Base-by-base conservation (phyloP, 1,140 invertebrate genomes). In the Dendrolimus kikuchii region DNA sequence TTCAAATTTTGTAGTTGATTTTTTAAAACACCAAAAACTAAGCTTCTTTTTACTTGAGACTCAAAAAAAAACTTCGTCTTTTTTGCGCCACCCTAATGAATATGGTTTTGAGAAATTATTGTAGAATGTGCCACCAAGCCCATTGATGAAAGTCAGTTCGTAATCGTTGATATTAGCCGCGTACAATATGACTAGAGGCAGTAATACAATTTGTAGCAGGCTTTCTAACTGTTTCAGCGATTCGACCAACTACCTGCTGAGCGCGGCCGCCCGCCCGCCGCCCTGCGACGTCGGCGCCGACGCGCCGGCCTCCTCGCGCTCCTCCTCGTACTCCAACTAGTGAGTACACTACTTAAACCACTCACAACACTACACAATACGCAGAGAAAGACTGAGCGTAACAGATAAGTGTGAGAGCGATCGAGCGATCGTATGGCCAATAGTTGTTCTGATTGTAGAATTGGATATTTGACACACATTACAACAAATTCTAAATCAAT, bases 131-230 rank as follows among this genome's bases (percentile, higher is more conserved):
- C 3, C 3, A 23, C 23, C 23, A 23, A 23, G 23, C 23, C 23
- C 23, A 23, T n/a, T n/a, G n/a, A n/a, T n/a, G n/a, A n/a, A n/a
- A n/a, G n/a, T n/a, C n/a, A n/a, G n/a, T n/a, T n/a, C n/a, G n/a
- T n/a, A 37, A 38, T 23, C 39, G 9, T 38, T 49, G n/a, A 49
- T 9, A 7, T 40, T 7, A 40, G 50, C 50, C 10, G 5, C 9
- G 37, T 49, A 59, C 65, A 56, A 50, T 51, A 50, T 40, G 53
- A 74, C 69, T 68, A 59, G 81, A 85, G 79, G 64, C 81, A 85
- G 81, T 85, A 81, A 82, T 85, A 77, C 74, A 85, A 85, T 85
- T 83, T 85, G 80, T 77, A 86, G 80, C 73, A 86, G 82, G 78
- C 68, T 83, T 59, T 83, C 82, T 54, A 81, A 81, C 72, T 86